These are phyloP conservation scores for Nyctalus aviator DNA, from an alignment of 2,797 vertebrate genomes.

Conservation along the genomic window DNA sequence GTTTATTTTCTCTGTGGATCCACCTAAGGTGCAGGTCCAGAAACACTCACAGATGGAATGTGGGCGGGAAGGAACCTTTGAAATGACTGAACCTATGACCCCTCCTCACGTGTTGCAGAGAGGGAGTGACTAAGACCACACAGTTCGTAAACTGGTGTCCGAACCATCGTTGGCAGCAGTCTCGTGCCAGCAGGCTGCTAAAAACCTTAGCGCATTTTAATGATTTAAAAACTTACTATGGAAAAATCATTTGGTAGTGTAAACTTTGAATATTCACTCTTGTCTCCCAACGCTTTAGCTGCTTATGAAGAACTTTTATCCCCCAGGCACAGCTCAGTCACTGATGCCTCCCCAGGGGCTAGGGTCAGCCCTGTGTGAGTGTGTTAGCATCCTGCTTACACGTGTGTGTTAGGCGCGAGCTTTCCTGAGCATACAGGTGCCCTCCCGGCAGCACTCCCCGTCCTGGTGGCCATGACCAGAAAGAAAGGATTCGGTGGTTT, in stretches of 20 bases:
- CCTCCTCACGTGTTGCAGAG: background rate
- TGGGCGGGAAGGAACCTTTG: background rate
- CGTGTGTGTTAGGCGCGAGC: slow-evolving; percentile 12
- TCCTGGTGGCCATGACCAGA: slow-evolving; percentile 21
- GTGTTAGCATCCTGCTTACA: slow-evolving; percentile 57
- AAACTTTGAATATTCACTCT: slow-evolving; percentile 60
- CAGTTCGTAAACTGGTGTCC: background rate
- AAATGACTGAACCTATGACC: background rate
- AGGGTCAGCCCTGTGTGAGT: slow-evolving; percentile 66
- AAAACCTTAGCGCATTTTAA: slow-evolving; percentile 13
- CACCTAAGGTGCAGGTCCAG: background rate
- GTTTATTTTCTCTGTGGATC: background rate
- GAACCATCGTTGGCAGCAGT: background rate
- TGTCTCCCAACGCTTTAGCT: slow-evolving; percentile 26
- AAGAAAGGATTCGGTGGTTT: slow-evolving; percentile 8
- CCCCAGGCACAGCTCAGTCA: slow-evolving; percentile 62
- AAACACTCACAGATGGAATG: background rate
- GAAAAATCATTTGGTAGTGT: background rate
- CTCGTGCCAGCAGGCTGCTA: background rate
- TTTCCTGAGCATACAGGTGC: background rate
- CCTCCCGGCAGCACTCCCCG: background rate
- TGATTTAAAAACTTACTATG: background rate
- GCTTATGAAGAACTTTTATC: slow-evolving; percentile 57
- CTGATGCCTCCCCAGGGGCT: slow-evolving; percentile 32
- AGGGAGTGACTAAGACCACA: background rate